Base-by-base conservation (phyloP, 2,113 vertebrate genomes). In the Leptosomus discolor region DNA sequence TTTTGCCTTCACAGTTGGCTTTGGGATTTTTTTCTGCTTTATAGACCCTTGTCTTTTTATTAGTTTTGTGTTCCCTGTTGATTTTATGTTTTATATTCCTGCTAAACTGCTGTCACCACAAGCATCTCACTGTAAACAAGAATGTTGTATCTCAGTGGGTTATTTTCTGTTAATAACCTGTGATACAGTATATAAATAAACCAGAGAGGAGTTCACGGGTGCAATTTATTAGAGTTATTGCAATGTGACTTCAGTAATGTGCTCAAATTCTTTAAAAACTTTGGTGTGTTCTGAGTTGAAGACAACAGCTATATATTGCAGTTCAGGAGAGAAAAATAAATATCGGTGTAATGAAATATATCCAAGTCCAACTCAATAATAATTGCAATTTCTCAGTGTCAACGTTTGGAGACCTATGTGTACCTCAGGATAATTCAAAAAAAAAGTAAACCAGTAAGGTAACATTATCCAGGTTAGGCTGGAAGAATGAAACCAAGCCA, bases 121-220 rank as follows among this genome's bases (percentile, higher is more conserved):
- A 98, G 96, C 95, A 96, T 97, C 98, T 98, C 98, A 98, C 97
- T 98, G 98, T 98, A 98, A 98, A 98, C 97, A 98, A 98, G 97
- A 98, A 97, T 97, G 97, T 90, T 98, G 97, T 98, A 98, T 97
- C 98, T 97, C 98, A 98, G 98, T 98, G 95, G 98, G 98, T 98
- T 98, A 98, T 98, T 98, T 98, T 98, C 98, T 97, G 96, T 98
- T 98, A 98, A 98, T 98, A 98, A 98, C 97, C 95, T 98, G 97
- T 98, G 98, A 97, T 98, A 97, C 94, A 97, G 97, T 98, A 96
- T 95, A 98, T 98, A 98, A 98, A 98, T 98, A 98, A 98, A 97
- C 92, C 95, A 90, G 80, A 94, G 95, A 98, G 94, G 91, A 97
- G 97, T 96, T 97, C 95, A 96, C 96, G 98, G 97, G 97, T 98